Base-by-base conservation (phyloP, 2,797 vertebrate genomes). In the Rhinophrynus dorsalis region DNA sequence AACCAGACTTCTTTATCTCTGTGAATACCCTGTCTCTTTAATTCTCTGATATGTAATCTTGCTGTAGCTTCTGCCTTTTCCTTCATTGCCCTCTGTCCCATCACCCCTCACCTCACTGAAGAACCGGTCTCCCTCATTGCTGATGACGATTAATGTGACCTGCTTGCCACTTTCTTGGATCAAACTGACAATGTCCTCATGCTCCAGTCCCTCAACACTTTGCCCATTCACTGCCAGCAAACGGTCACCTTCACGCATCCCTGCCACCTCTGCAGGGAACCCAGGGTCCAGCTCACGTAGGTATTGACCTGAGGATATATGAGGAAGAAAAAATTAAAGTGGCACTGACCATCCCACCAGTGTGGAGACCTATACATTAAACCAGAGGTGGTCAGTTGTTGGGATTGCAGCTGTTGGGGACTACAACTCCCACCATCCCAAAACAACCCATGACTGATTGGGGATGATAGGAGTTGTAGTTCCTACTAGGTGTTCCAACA, bases 161-260 rank as follows among this genome's bases (percentile, higher is more conserved):
- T 68, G 35, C 9, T 89, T 81, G 0, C 91, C 89, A 0, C 75
- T 89, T 0, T 78, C 80, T 7, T 87, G 81, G 79, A 99, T 93
- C 80, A 74, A 84, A 70, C 47, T 85, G 76, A 98, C 96, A 0
- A 92, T 90, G 59, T 92, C 84, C 4, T 95, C 90, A 0, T 98
- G 97, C 74, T 92, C 84, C 57, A 89, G 75, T 3, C 80, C 79
- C 59, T 96, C 94, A 3, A 94, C 81, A 6, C 83, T 91, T 55
- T 95, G 89, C 0, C 90, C 91, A 0, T 97, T 98, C 70, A 99
- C 94, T 0, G 92, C 95, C 48, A 97, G 78, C 66, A 98, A 82
- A 6, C 94, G 89, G 55, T 98, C 94, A 24, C 97, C 95, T 3
- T 93, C 92, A 81, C 76, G 85, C 95, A 99, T 96, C 71, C 94